Percentiles rank a stretch among this genome's conserved stretches.
Conservation (phyloP, 2,888 invertebrate species). For the Pseudococcus longispinus region DNA sequence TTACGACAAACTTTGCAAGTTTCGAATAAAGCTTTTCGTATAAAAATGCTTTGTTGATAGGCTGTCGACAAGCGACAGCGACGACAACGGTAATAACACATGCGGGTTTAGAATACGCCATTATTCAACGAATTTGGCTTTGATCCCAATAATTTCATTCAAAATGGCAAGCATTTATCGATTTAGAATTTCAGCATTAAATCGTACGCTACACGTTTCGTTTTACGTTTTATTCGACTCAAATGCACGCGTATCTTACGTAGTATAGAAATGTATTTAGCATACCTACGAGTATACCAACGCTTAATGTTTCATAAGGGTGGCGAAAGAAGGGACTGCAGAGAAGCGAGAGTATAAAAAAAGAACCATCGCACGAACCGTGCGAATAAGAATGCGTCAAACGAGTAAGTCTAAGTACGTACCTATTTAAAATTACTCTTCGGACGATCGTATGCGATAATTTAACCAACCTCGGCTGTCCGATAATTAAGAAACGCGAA, state of each 20-base stretch:
- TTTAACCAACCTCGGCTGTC: background rate
- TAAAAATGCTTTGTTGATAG: background rate
- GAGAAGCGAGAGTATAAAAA: background rate
- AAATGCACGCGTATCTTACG: background rate
- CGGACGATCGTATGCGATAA: background rate
- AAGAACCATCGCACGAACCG: background rate
- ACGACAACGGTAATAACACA: conserved; percentile 17
- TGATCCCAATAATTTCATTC: conserved; percentile 32
- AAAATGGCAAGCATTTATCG: conserved; percentile 29
- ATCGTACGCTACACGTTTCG: background rate
- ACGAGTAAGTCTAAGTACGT: background rate
- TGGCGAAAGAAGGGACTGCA: background rate
- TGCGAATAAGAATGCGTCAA: background rate
- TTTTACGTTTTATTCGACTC: background rate
- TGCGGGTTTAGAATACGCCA: conserved; percentile 16
- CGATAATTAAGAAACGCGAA: conserved; percentile 15
- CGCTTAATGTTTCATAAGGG: too few relatives aligned
- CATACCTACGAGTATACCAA: background rate
- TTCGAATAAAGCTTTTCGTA: background rate
- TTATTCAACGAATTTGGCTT: conserved; percentile 33
- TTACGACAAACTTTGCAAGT: background rate
- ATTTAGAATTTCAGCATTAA: conserved; percentile 10
- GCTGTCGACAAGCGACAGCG: background rate
- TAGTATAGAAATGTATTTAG: background rate
- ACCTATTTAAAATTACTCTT: background rate